These are phyloP conservation scores for Chymomyza costata DNA, from an alignment of 1,140 invertebrate genomes.

Conservation along the genomic window DNA sequence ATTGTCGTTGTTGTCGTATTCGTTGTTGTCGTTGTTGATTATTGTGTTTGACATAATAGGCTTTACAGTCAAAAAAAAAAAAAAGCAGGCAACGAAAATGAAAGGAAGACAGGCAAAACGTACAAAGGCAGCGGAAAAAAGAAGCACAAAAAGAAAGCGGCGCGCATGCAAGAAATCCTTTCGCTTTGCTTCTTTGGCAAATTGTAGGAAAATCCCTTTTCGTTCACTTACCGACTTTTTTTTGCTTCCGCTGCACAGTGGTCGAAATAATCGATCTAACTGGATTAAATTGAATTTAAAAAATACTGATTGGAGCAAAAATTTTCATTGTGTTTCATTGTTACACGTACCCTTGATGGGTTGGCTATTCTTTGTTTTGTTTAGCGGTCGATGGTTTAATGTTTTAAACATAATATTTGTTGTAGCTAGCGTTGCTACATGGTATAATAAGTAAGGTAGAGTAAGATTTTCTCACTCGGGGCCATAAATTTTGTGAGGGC, in stretches of 20 bases:
- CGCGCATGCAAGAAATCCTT: constrained; percentile 49
- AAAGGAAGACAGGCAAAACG: constrained; percentile 13
- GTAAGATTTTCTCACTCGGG: too few relatives aligned
- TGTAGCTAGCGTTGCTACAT: too few relatives aligned
- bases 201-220: constrained; percentile 66
- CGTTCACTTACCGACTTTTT: constrained; percentile 46
- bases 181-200: constrained; percentile 61
- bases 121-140: neutral
- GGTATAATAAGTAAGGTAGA: too few relatives aligned
- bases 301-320: too few relatives aligned
- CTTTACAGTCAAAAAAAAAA: constrained; percentile 69
- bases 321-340: too few relatives aligned
- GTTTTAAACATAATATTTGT: too few relatives aligned
- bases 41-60: constrained; percentile 74
- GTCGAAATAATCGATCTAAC: too few relatives aligned
- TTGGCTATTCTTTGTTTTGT: too few relatives aligned
- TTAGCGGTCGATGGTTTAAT: too few relatives aligned
- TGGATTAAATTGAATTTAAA: too few relatives aligned
- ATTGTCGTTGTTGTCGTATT: constrained; percentile 46
- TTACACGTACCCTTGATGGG: too few relatives aligned
- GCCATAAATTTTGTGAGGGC: too few relatives aligned
- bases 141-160: constrained; percentile 7
- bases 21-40: constrained; percentile 58
- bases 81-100: constrained; percentile 8
- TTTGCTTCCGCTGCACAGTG: constrained; percentile 10